Evolutionary conservation across 2,888 invertebrate species (phyloP), one percentile per base, ranked within the genome.

Genomic region (Mesochorus sp.): DNA sequence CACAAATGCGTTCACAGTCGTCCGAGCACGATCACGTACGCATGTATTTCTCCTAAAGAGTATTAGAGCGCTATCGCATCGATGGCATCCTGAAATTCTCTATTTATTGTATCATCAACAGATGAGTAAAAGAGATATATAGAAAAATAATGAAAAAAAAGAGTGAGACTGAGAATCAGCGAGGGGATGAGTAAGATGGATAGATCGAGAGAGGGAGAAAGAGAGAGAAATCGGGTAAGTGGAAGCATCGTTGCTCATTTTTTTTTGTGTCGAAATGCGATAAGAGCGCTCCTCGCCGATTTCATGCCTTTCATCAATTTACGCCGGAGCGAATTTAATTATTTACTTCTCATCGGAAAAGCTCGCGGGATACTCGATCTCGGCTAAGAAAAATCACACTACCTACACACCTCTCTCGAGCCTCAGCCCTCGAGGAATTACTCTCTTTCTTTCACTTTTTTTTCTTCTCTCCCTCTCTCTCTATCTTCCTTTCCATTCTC

Each of bases 271-370:
- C 34, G 67, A 53, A 67, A 55, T 34, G 47, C 68, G 28, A 4
- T 28, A 53, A 53, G 53, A 53, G 28, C 12, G 55, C 14, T 44
- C 57, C 47, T 34, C 34, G 24, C 49, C 76, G 55, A 31, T 68
- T 72, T 62, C 31, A 57, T 75, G 51, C 53, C 79, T 79, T 81
- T 76, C 79, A 80, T 80, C 77, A 81, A 83, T 84, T 85, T 84
- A 80, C 78, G 80, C 80, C 80, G 53, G 81, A 80, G 77, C 79
- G 83, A 82, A 82, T 83, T 86, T 82, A 84, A 86, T 87, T 86
- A 86, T 86, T 86, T 83, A 85, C 83, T 82, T 83, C 83, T 79
- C 80, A 80, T 71, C 75, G 81, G 73, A 59, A 68, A 61, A 67
- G 47, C 55, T 72, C 62, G 44, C 28, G 51, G 70, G 59, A 37